Base-by-base conservation (phyloP, 2,113 vertebrate genomes). In the Sterrhoptilus dennistouni region DNA sequence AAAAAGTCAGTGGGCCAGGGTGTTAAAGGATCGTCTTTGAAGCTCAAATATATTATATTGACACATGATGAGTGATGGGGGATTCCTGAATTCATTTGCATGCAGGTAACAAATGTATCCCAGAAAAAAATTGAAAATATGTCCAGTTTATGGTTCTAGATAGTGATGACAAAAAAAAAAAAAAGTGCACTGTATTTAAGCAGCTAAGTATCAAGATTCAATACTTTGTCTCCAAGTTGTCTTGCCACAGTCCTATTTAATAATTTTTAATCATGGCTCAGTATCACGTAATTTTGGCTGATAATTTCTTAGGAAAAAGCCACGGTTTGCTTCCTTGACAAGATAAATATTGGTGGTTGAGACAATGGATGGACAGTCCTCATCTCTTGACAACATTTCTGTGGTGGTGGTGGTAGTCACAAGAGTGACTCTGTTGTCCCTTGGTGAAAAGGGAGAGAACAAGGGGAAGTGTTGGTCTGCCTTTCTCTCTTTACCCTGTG, bases 241-340 rank as follows among this genome's bases (percentile, higher is more conserved):
- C 44, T 78, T 76, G 24, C 19, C 5, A 9, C 9, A 20, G 7
- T 42, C 16, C 6, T 81, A 0, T 77, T 56, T 20, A 53, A 56
- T 4, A 7, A 3, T 49, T 60, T 76, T 87, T 54, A 16, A 3
- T 59, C 9, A 23, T 83, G 24, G 14, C 19, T 78, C 23, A 23
- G 21, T 63, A 5, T 42, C 33, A 3, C 0, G 0, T 54, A 28
- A 35, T 4, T 5, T 12, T 22, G 28, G 17, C 5, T 57, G 69
- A 28, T 64, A 25, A 38, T 71, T 89, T 71, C 53, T 54, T 81
- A 35, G 63, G 35, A 44, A 86, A 42, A 83, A 91, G 19, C 4
- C 16, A 4, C 15, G 42, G 23, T 24, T 79, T 52, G 4, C 31
- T 76, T 80, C 68, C 23, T 49, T 56, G 31, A n/a, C 4, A 1